Evolutionary conservation across 2,797 vertebrate genomes (phyloP).

Genomic region (Graptemys geographica): DNA sequence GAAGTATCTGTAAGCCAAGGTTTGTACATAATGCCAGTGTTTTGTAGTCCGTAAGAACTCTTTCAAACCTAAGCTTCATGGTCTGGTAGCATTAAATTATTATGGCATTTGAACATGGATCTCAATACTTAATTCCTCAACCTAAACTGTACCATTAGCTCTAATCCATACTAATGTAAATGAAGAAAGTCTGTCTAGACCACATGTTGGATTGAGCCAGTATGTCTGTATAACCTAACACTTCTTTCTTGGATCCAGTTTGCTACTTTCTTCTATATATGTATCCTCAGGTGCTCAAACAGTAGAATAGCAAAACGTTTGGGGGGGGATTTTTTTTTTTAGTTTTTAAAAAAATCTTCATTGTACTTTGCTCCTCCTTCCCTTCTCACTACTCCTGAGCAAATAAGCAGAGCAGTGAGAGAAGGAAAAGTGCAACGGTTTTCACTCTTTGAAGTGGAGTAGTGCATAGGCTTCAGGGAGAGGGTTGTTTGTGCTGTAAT

Average conservation of each 20-base stretch:
- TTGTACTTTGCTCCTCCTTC: not conserved
- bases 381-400: not conserved
- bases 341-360: not conserved
- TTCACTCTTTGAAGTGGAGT: not conserved
- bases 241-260: not conserved
- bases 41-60: not conserved
- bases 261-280: not conserved
- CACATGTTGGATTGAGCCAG: not conserved
- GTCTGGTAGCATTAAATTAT: constrained; percentile 49
- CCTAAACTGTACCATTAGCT: constrained; percentile 29
- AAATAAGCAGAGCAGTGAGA: not conserved
- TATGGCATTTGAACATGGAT: constrained; percentile 52
- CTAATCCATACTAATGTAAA: constrained; percentile 43
- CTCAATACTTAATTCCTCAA: constrained; percentile 39
- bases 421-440: not conserved
- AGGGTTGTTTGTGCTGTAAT: not conserved
- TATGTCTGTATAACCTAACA: not conserved
- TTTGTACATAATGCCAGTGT: not conserved
- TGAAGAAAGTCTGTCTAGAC: constrained; percentile 27
- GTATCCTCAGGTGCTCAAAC: not conserved
- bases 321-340: not conserved
- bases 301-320: not conserved
- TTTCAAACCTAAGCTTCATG: constrained; percentile 46
- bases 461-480: not conserved
- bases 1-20: not conserved